Conservation (phyloP, 2,888 invertebrate species). For the Drosophila neotestacea region DNA sequence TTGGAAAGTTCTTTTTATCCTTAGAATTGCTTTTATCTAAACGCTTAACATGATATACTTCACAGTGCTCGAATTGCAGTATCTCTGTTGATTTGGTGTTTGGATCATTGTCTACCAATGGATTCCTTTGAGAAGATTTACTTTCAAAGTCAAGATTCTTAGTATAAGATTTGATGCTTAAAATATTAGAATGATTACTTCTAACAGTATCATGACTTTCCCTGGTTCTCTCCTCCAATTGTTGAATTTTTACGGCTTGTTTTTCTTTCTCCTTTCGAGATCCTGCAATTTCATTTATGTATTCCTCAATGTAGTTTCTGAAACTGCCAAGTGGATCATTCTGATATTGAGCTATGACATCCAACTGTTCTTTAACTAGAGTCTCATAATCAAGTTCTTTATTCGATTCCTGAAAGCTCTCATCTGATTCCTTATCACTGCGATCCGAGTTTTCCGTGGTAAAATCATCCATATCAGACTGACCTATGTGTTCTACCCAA, state of each 20-base stretch:
- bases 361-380: conserved; percentile 21
- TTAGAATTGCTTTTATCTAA: neutral
- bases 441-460: conserved; percentile 21
- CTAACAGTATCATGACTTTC: no score
- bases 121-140: no score
- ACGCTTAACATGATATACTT: conserved; percentile 33
- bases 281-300: neutral
- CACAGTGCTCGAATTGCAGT: conserved; percentile 39
- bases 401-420: neutral
- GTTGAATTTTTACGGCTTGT: neutral
- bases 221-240: neutral
- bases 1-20: neutral
- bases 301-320: conserved; percentile 5
- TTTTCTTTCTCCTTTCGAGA: neutral
- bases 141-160: neutral
- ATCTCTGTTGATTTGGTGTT: conserved; percentile 11
- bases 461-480: conserved; percentile 10
- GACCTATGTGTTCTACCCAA: conserved; percentile 32
- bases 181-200: neutral
- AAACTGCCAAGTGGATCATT: neutral
- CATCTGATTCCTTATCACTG: conserved; percentile 16
- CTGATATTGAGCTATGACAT: conserved; percentile 9
- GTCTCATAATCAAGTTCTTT: conserved; percentile 2
- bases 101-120: neutral
- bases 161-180: neutral